Percentiles rank a stretch among this genome's conserved stretches.
These are phyloP conservation scores for Boulengeromyrus knoepffleri DNA, from an alignment of 2,113 vertebrate genomes.

Conservation along the genomic window DNA sequence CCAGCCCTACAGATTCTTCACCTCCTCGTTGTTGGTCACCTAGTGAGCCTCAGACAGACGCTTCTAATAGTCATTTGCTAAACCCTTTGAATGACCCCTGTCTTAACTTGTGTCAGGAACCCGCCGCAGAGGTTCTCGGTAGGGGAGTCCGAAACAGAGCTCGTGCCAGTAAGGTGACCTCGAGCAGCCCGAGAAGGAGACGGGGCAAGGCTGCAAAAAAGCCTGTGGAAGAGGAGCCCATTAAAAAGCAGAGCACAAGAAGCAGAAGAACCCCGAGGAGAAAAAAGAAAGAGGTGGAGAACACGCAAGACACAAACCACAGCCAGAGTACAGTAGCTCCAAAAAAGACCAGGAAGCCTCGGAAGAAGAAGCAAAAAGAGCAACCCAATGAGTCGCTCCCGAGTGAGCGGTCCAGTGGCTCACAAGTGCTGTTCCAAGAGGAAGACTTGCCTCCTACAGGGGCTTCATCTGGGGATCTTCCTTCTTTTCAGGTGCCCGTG, in stretches of 20 bases:
- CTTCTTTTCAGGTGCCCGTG: slow-evolving; percentile 56
- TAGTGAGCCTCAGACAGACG: slow-evolving; percentile 77
- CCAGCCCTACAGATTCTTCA: slow-evolving; percentile 78
- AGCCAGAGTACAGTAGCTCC: slow-evolving; percentile 7
- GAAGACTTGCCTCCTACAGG: slow-evolving; percentile 50
- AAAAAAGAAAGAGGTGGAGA: slow-evolving; percentile 61
- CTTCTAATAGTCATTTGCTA: slow-evolving; percentile 63
- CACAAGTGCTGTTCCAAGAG: slow-evolving; percentile 51
- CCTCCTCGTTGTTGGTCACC: slow-evolving; percentile 98
- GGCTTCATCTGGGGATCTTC: slow-evolving; percentile 53
- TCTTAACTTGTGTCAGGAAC: slow-evolving; percentile 52
- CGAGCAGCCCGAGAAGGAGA: slow-evolving; percentile 56
- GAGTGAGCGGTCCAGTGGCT: slow-evolving; percentile 39
- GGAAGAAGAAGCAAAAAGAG: slow-evolving; percentile 41
- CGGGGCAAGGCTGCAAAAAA: slow-evolving; percentile 56
- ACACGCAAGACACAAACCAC: slow-evolving; percentile 31
- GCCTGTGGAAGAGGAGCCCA: slow-evolving; percentile 51
- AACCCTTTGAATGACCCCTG: slow-evolving; percentile 68
- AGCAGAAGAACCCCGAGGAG: slow-evolving; percentile 52
- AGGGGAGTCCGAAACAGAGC: slow-evolving; percentile 55
- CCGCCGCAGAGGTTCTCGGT: slow-evolving; percentile 43
- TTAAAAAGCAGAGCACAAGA: slow-evolving; percentile 55
- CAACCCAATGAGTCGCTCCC: slow-evolving; percentile 47
- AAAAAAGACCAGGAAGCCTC: slow-evolving; percentile 34
- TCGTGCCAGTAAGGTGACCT: slow-evolving; percentile 61